A percentile compares a stretch with the other conserved stretches of the same genome.
Conservation (phyloP, 1,140 invertebrate genomes). For the Bombus superbus region DNA sequence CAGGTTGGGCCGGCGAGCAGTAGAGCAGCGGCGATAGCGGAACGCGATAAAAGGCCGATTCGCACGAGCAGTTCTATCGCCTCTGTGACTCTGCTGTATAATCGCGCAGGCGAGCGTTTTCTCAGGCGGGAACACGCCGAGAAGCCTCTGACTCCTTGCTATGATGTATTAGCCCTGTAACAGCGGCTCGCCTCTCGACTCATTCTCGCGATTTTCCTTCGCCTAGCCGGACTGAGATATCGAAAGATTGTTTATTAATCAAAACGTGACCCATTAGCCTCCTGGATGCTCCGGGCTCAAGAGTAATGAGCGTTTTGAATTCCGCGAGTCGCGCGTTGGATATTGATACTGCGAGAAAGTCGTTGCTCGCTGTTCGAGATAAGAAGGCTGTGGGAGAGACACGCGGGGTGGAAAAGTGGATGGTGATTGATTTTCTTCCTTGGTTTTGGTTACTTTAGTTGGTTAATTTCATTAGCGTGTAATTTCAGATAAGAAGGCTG, state of each 20-base stretch:
- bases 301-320: neutral
- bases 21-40: slow-evolving; percentile 14
- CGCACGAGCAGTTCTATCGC: slow-evolving; percentile 4
- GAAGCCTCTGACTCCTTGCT: neutral
- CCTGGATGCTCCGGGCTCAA: neutral
- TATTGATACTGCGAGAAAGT: neutral
- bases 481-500: neutral
- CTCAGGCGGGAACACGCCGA: neutral
- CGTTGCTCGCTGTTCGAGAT: neutral
- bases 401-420: neutral
- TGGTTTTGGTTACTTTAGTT: neutral
- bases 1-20: slow-evolving; percentile 38
- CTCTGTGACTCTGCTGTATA: neutral
- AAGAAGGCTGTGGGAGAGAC: neutral
- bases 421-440: neutral
- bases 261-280: slow-evolving; percentile 11
- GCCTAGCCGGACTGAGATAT: neutral
- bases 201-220: neutral
- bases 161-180: neutral
- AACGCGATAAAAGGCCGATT: slow-evolving; percentile 44
- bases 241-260: slow-evolving; percentile 25
- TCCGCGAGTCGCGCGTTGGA: neutral
- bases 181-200: neutral
- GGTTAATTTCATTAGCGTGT: neutral
- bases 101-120: neutral